Percentiles rank a stretch among this genome's conserved stretches.
Conservation (phyloP, 2,113 vertebrate species). For the Cavia porcellus region DNA sequence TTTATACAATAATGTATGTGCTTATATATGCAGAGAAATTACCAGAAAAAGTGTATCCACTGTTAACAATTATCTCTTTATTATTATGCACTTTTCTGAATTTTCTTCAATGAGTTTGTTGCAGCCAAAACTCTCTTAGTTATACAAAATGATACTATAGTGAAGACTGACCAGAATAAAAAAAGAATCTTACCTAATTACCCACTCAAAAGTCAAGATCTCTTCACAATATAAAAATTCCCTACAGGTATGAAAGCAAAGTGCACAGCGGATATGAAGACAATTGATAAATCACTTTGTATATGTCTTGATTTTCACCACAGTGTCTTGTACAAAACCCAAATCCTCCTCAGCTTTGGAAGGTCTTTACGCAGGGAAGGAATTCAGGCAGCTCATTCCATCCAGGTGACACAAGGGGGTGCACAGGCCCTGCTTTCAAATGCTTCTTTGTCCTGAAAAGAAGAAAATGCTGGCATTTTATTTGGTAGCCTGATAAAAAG, state of each 20-base stretch:
- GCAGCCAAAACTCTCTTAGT: neutral
- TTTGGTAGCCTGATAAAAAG: constrained; percentile 35
- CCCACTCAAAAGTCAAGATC: neutral
- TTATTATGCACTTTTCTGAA: neutral
- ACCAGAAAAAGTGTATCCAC: constrained; percentile 13
- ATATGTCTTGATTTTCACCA: constrained; percentile 9
- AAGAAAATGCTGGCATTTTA: neutral
- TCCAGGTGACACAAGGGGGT: constrained; percentile 49
- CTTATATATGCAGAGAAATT: neutral
- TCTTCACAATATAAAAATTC: constrained; percentile 1
- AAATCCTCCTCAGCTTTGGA: neutral
- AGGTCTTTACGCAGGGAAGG: neutral
- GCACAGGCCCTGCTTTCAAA: constrained; percentile 27
- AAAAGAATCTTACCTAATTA: constrained; percentile 22
- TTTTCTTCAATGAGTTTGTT: constrained; percentile 2
- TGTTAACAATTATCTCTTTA: neutral
- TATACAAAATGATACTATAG: neutral
- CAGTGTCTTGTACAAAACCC: neutral
- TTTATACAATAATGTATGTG: neutral
- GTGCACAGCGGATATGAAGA: neutral
- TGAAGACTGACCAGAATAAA: neutral
- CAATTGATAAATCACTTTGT: neutral
- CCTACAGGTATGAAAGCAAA: neutral
- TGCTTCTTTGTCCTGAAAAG: constrained; percentile 39
- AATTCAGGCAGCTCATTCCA: neutral